These are phyloP conservation scores for Tortricodes alternella DNA, from an alignment of 2,888 invertebrate species.

Conservation along the genomic window DNA sequence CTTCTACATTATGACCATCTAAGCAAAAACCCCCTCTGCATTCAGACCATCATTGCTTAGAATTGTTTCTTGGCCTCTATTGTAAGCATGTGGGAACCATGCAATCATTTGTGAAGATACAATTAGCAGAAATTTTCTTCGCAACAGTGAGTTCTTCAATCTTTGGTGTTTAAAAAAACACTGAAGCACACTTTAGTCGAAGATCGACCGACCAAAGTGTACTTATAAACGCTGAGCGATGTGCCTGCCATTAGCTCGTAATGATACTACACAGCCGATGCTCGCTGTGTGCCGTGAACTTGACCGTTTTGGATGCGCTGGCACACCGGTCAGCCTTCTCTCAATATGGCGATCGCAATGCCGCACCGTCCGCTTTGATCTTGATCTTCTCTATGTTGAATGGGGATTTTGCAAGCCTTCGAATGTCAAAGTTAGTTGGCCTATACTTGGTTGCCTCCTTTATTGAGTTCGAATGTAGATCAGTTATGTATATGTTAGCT, in stretches of 20 bases:
- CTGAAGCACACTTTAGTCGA: neutral
- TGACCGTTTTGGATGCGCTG: conserved; percentile 72
- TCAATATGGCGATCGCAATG: conserved; percentile 42
- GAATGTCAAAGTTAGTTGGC: neutral
- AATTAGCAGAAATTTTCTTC: conserved; percentile 19
- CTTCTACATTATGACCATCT: neutral
- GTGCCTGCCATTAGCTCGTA: conserved; percentile 19
- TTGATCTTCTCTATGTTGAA: conserved; percentile 45
- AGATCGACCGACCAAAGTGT: neutral
- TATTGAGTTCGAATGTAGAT: neutral
- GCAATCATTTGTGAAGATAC: conserved; percentile 13
- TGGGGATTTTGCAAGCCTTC: conserved; percentile 20
- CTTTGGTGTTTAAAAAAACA: conserved; percentile 2
- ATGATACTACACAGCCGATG: conserved; percentile 37
- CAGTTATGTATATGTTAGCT: neutral
- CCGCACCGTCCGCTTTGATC: conserved; percentile 40
- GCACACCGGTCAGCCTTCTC: conserved; percentile 61
- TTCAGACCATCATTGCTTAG: conserved; percentile 14
- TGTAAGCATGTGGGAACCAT: conserved; percentile 23
- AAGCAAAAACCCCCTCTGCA: conserved; percentile 15
- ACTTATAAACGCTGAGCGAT: neutral
- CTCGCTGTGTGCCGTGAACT: conserved; percentile 63
- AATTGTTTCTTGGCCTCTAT: conserved; percentile 19
- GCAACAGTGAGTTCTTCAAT: conserved; percentile 12
- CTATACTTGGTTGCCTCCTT: neutral